Evolutionary conservation across 2,797 vertebrate species (phyloP).

Genomic region (Setipinna tenuifilis): DNA sequence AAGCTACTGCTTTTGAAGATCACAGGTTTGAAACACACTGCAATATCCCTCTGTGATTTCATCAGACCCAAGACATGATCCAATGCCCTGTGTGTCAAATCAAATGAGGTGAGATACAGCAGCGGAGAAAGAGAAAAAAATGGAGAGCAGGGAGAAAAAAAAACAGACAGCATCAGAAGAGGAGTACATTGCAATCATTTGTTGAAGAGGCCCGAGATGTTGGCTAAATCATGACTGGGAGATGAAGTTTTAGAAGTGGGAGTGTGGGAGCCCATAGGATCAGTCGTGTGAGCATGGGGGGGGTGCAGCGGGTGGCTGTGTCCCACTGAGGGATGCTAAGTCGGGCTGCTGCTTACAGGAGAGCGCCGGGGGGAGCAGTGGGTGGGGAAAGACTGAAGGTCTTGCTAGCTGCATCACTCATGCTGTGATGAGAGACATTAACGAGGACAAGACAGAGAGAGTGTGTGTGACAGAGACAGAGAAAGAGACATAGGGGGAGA

Average conservation of each 20-base stretch:
- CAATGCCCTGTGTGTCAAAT: too few species aligned
- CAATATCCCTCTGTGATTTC: too few species aligned
- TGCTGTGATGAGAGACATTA: neutral
- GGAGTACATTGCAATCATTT: neutral
- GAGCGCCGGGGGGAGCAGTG: neutral
- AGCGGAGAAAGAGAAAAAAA: too few species aligned
- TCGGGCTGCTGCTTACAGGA: neutral
- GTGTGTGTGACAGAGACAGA: neutral
- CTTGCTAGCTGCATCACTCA: neutral
- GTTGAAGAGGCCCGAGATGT: too few species aligned
- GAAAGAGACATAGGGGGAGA: too few species aligned
- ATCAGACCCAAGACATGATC: too few species aligned
- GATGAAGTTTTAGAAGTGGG: neutral
- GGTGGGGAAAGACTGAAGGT: neutral
- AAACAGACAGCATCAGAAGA: neutral
- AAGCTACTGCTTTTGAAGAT: too few species aligned
- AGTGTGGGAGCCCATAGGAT: neutral
- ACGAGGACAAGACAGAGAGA: neutral
- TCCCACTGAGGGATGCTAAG: neutral
- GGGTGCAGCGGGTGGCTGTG: neutral
- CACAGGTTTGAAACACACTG: too few species aligned
- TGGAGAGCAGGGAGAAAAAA: too few species aligned
- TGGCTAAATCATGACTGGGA: neutral
- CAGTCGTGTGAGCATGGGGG: neutral
- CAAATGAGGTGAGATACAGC: too few species aligned